phyloP scores from a whole-genome alignment of 2,113 vertebrate genomes.

The Sterrhoptilus dennistouni region DNA sequence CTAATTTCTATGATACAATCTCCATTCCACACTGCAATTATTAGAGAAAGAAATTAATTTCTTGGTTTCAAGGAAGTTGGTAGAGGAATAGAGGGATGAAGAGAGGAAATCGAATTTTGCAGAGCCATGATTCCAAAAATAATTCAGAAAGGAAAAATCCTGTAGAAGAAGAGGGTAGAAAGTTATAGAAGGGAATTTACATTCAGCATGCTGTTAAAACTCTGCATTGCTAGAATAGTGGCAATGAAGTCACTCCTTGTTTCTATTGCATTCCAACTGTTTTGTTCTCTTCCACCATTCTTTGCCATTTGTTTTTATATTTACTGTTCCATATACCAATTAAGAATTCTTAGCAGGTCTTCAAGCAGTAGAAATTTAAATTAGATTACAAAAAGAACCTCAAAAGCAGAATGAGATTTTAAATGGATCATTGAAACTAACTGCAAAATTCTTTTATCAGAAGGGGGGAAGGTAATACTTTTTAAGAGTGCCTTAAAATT shows the following conservation, averaged over 20 bases:
- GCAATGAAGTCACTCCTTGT: not conserved
- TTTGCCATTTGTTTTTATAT: conserved; percentile 70
- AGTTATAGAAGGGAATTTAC: not conserved
- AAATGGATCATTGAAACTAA: conserved; percentile 70
- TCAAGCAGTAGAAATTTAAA: conserved; percentile 76
- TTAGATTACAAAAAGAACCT: conserved; percentile 62
- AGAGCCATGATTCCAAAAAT: conserved; percentile 11
- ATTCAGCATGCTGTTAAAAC: not conserved
- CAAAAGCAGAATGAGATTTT: conserved; percentile 69
- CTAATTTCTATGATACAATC: conserved; percentile 47
- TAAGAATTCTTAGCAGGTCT: conserved; percentile 74
- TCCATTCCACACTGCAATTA: conserved; percentile 31
- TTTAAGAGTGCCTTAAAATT: conserved; percentile 50
- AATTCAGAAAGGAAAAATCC: conserved; percentile 21
- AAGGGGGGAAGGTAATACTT: conserved; percentile 29
- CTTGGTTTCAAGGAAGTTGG: conserved; percentile 18
- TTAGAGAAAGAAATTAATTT: conserved; percentile 44
- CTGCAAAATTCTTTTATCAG: conserved; percentile 52
- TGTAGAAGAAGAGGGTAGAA: not conserved
- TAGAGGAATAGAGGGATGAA: not conserved
- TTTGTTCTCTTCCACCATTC: conserved; percentile 55
- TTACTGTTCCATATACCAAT: conserved; percentile 71
- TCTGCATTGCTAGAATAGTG: not conserved
- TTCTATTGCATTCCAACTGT: not conserved
- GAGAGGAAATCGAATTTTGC: conserved; percentile 30